A percentile compares a stretch with the other conserved stretches of the same genome.
phyloP scores from a whole-genome alignment of 2,113 vertebrate species.

The Pollimyrus isidori region DNA sequence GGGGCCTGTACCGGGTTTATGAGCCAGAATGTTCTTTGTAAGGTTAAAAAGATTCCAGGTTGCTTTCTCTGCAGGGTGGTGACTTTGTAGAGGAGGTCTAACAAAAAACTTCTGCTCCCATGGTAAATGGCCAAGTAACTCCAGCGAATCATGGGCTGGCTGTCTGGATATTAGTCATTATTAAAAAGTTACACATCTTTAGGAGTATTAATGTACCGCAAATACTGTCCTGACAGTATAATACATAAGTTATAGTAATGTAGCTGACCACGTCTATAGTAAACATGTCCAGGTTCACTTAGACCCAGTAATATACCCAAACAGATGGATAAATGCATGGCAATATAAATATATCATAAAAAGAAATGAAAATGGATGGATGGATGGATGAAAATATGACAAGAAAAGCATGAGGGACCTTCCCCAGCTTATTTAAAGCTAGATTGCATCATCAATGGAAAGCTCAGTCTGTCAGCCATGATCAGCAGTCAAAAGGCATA shows the following conservation, averaged over 20 bases:
- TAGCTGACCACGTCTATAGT: neutral
- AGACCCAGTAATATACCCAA: neutral
- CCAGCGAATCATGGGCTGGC: neutral
- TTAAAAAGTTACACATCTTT: neutral
- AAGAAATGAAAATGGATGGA: neutral
- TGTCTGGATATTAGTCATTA: neutral
- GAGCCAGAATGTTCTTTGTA: neutral
- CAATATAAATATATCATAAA: neutral
- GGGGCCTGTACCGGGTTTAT: neutral
- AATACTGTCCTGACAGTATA: neutral
- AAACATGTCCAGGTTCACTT: neutral
- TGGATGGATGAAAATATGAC: neutral
- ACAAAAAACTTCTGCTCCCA: neutral
- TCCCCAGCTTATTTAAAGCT: neutral
- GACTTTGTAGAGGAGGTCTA: neutral
- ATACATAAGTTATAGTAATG: neutral
- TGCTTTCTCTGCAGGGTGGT: neutral
- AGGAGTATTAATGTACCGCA: neutral
- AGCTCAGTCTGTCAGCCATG: neutral
- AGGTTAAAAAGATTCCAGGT: neutral
- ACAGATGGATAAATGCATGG: neutral
- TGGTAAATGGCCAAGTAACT: neutral
- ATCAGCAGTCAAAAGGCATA: neutral
- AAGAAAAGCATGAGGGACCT: neutral
- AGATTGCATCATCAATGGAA: neutral